A percentile compares a stretch with the other conserved stretches of the same genome.
phyloP scores from a whole-genome alignment of 2,797 vertebrate species.

The Sebastes steindachneri region DNA sequence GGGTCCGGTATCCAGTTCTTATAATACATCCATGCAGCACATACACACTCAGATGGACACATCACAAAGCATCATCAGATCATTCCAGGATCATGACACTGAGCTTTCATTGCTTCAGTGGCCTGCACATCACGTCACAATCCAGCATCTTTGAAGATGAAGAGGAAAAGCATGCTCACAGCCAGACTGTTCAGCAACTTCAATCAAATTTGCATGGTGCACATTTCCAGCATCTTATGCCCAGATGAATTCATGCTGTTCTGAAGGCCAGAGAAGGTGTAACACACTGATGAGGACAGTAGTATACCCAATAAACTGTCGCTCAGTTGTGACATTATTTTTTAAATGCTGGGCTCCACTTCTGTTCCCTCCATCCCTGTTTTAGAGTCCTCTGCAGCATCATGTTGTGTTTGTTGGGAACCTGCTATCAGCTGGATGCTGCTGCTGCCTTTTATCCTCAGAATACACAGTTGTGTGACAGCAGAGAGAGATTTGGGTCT shows the following conservation, averaged over 20 bases:
- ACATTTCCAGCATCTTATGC: too few species aligned
- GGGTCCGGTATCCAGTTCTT: neutral
- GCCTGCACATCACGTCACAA: neutral
- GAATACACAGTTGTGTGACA: slow-evolving; percentile 8
- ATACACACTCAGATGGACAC: neutral
- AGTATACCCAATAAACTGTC: neutral
- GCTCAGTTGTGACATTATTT: neutral
- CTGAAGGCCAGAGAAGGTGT: neutral
- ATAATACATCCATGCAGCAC: neutral
- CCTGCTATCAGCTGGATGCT: slow-evolving; percentile 5
- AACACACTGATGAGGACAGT: neutral
- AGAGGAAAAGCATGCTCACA: neutral
- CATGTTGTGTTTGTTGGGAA: neutral
- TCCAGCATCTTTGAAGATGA: neutral
- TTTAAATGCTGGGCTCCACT: neutral
- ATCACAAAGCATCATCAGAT: neutral
- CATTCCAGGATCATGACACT: neutral
- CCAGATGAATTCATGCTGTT: too few species aligned
- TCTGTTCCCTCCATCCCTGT: neutral
- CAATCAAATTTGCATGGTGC: too few species aligned
- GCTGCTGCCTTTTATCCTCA: slow-evolving; percentile 17
- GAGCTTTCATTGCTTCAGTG: neutral
- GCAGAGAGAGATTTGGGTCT: slow-evolving; percentile 11
- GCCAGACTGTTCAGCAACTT: neutral
- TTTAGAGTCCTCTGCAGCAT: neutral